Percentiles rank a stretch among this genome's conserved stretches.
These are phyloP conservation scores for Gavialis gangeticus DNA, from an alignment of 2,113 vertebrate species.

Conservation along the genomic window DNA sequence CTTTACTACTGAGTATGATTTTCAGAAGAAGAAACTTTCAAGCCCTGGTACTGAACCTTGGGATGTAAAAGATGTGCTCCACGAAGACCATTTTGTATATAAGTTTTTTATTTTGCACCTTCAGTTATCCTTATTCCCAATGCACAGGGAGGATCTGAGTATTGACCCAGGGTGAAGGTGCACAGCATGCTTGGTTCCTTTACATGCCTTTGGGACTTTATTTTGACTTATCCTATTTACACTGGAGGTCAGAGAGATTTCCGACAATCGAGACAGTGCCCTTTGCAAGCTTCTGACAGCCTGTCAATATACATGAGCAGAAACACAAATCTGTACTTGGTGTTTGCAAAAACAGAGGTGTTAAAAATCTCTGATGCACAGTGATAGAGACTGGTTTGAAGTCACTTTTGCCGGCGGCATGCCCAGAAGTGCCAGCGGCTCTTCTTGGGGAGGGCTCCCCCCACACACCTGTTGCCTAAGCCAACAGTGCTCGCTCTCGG, in stretches of 20 bases:
- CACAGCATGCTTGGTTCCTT: background rate
- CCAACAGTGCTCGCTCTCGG: too few relatives aligned
- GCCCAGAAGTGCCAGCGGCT: too few relatives aligned
- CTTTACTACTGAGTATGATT: background rate
- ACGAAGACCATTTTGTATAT: background rate
- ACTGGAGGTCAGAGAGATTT: background rate
- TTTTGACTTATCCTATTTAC: background rate
- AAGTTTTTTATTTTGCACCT: background rate
- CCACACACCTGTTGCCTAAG: too few relatives aligned
- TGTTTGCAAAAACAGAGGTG: too few relatives aligned
- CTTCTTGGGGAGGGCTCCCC: too few relatives aligned
- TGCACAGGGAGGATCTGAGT: background rate
- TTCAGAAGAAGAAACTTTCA: background rate
- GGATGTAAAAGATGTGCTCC: background rate
- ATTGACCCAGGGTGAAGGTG: background rate
- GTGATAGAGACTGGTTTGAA: background rate
- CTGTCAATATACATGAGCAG: background rate
- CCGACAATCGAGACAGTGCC: background rate
- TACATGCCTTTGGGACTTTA: background rate
- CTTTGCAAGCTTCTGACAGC: background rate
- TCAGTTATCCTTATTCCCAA: background rate
- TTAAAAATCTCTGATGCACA: background rate
- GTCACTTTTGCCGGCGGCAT: background rate
- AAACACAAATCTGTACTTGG: background rate
- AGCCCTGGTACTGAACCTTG: background rate